phyloP scores from a whole-genome alignment of 2,113 vertebrate genomes.

The Cranoglanis bouderius region DNA sequence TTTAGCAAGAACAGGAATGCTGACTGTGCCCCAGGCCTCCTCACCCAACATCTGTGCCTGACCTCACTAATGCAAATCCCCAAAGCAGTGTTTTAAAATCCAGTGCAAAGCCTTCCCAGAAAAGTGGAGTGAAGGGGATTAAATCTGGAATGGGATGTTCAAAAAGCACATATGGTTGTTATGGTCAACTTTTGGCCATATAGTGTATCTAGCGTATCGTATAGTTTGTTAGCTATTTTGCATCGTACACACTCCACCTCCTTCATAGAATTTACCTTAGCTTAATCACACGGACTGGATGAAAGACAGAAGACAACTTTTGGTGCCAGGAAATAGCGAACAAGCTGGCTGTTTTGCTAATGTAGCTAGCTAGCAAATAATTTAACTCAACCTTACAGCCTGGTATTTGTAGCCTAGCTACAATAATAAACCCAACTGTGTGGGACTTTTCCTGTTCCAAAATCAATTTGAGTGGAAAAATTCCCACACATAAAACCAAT shows the following conservation, averaged over 20 bases:
- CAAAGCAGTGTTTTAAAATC: not conserved
- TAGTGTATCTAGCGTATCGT: no score
- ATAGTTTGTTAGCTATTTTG: not conserved
- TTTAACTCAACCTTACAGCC: not conserved
- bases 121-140: not conserved
- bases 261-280: not conserved
- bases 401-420: not conserved
- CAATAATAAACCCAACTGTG: not conserved
- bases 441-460: not conserved
- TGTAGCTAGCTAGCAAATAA: not conserved
- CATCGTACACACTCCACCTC: no score
- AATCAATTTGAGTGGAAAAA: not conserved
- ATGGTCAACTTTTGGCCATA: not conserved
- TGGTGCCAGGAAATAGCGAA: not conserved
- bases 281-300: not conserved
- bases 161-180: not conserved
- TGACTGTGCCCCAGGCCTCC: not conserved
- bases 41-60: not conserved
- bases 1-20: not conserved
- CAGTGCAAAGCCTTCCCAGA: not conserved
- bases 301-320: not conserved
- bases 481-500: not conserved
- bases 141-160: not conserved
- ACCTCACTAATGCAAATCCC: not conserved
- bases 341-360: not conserved